A percentile compares a stretch with the other conserved stretches of the same genome.
These are phyloP conservation scores for Hydrocynus forskahlii DNA, from an alignment of 2,797 vertebrate species.

Conservation along the genomic window DNA sequence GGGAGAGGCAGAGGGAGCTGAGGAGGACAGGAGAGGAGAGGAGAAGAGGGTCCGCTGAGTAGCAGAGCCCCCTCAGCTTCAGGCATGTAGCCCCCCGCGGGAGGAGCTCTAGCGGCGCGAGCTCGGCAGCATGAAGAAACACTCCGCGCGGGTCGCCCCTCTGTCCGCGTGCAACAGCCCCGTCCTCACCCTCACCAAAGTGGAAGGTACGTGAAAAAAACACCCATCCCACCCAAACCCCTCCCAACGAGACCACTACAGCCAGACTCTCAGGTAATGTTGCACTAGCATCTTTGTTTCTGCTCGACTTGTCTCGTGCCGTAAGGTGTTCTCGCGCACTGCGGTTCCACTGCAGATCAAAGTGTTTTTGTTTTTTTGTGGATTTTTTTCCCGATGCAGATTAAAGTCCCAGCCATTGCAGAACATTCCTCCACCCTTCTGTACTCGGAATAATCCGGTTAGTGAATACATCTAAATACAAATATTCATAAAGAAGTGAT, in stretches of 20 bases:
- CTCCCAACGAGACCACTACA: too few relatives aligned
- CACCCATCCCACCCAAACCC: too few relatives aligned
- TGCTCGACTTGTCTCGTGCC: neutral
- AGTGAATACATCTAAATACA: too few relatives aligned
- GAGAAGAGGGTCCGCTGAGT: slow-evolving; percentile 62
- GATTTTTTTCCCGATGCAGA: too few relatives aligned
- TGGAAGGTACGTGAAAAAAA: slow-evolving; percentile 87
- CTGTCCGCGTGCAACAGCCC: slow-evolving; percentile 97
- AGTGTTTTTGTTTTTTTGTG: neutral
- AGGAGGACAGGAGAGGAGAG: too few relatives aligned
- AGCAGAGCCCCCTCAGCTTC: slow-evolving; percentile 67
- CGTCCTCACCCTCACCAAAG: slow-evolving; percentile 96
- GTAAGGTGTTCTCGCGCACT: neutral
- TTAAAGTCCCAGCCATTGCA: neutral
- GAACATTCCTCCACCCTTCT: neutral
- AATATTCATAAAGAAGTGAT: too few relatives aligned
- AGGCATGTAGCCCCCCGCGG: slow-evolving; percentile 91
- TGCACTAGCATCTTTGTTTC: neutral
- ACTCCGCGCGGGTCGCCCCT: slow-evolving; percentile 93
- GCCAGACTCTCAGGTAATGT: too few relatives aligned
- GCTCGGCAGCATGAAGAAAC: slow-evolving; percentile 94
- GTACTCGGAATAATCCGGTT: neutral
- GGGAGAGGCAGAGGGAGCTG: slow-evolving; percentile 38
- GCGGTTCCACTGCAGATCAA: neutral
- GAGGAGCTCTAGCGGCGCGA: slow-evolving; percentile 84